Percentiles rank a stretch among this genome's conserved stretches.
These are phyloP conservation scores for Cotesia glomerata DNA, from an alignment of 1,140 invertebrate genomes.

Conservation along the genomic window DNA sequence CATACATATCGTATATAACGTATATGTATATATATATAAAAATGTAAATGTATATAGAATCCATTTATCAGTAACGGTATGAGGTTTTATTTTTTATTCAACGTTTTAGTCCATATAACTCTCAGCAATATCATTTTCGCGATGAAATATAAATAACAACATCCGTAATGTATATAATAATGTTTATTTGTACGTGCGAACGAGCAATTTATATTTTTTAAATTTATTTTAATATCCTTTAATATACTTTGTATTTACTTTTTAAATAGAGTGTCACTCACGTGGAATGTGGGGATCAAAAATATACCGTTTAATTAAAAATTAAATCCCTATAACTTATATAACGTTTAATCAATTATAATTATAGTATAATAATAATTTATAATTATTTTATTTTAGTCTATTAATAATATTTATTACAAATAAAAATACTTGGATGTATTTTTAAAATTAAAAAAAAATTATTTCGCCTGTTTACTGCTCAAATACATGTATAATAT, in stretches of 20 bases:
- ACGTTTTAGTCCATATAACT: not conserved
- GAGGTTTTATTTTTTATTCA: not conserved
- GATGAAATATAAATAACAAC: conserved; percentile 4
- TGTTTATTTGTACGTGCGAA: conserved; percentile 5
- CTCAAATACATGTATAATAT: conserved; percentile 35
- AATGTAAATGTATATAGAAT: too few relatives aligned
- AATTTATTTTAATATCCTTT: too few relatives aligned
- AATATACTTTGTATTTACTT: too few relatives aligned
- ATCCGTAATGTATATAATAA: conserved; percentile 13
- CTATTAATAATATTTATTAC: too few relatives aligned
- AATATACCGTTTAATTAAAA: too few relatives aligned
- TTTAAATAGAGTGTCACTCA: too few relatives aligned
- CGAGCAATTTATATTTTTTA: not conserved
- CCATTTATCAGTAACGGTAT: too few relatives aligned
- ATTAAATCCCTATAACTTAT: too few relatives aligned
- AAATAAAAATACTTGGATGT: too few relatives aligned
- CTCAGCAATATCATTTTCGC: conserved; percentile 1
- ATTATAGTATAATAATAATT: not conserved
- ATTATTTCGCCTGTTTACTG: not conserved
- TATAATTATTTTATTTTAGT: not conserved
- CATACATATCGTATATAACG: not conserved
- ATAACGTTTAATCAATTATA: too few relatives aligned
- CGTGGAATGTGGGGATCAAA: too few relatives aligned
- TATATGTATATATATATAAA: too few relatives aligned
- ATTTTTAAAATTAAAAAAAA: not conserved